Base-by-base conservation (phyloP, 2,797 vertebrate genomes). In the Notolabrus celidotus region DNA sequence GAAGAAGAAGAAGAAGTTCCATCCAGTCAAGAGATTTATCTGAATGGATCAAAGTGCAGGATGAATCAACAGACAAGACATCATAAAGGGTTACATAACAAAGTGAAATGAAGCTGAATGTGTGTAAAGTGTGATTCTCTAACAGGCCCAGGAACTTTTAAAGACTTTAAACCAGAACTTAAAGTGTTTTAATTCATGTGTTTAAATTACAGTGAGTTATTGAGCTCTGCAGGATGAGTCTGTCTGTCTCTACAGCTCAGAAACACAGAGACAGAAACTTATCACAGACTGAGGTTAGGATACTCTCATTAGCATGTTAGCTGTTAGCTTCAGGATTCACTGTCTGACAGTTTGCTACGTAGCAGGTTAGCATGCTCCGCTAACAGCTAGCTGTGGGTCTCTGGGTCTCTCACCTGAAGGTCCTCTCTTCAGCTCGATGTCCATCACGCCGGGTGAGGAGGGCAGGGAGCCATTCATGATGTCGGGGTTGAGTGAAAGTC, bases 391-490 rank as follows among this genome's bases (percentile, higher is more conserved):
- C 57, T 3, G 7, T 2, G 23, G 23, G 36, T 47, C 47, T 41
- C 12, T 4, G 10, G 5, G 27, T 25, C 6, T 45, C 73, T 89
- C 78, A 94, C 94, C 94, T 53, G 91, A 65, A 5, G 92, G 88
- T 51, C 94, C 93, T 25, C 94, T 89, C 79, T 87, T 91, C 52
- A 94, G 89, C 0, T 64, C 84, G 1, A 94, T 88, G 34, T 90
- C 83, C 79, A 87, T 47, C 52, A 49, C 70, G 39, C 7, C 29
- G 45, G 67, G 3, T 0, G 79, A 52, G 10, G 71, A 46, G 42
- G 71, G 76, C 77, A 91, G 47, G 3, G 90, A 91, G 62, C 93
- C 92, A 61, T 94, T 94, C 94, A 94, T 94, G 23, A 46, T 84
- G 69, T 23, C 69, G 1, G 1, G 15, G 22, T 12, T 47, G 23